A percentile compares a stretch with the other conserved stretches of the same genome.
phyloP scores from a whole-genome alignment of 2,888 invertebrate genomes.

The Hesperia comma region DNA sequence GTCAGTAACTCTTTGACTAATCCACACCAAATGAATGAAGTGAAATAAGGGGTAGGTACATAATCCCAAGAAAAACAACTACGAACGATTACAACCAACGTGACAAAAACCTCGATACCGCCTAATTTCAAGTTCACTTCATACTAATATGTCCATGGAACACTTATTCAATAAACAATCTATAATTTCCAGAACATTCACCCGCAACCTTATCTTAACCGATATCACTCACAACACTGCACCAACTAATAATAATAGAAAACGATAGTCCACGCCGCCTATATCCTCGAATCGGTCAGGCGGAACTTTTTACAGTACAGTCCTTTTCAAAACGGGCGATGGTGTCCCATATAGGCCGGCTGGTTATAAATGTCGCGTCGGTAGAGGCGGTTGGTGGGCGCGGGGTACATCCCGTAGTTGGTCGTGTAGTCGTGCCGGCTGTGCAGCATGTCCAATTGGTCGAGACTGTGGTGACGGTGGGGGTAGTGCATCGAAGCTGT shows the following conservation, averaged over 20 bases:
- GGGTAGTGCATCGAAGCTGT: constrained; percentile 65
- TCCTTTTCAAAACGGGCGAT: constrained; percentile 82
- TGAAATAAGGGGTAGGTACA: too few relatives aligned
- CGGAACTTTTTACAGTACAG: constrained; percentile 80
- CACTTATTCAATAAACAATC: background rate
- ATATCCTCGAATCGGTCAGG: constrained; percentile 75
- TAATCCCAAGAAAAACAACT: too few relatives aligned
- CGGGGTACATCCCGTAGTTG: constrained; percentile 62
- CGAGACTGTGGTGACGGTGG: constrained; percentile 77
- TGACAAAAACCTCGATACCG: too few relatives aligned
- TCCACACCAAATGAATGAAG: too few relatives aligned
- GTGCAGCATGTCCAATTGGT: constrained; percentile 78
- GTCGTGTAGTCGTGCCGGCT: constrained; percentile 68
- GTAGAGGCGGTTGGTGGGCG: constrained; percentile 58
- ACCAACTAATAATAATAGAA: constrained; percentile 41
- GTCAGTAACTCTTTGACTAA: too few relatives aligned
- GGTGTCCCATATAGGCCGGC: constrained; percentile 70
- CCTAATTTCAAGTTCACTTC: too few relatives aligned
- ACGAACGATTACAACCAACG: too few relatives aligned
- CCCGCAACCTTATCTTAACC: constrained; percentile 46
- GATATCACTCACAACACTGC: constrained; percentile 55
- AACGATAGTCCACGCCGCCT: constrained; percentile 64
- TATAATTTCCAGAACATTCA: constrained; percentile 32
- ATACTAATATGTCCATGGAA: too few relatives aligned
- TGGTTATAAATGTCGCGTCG: constrained; percentile 73